These are phyloP conservation scores for Geotria australis DNA, from an alignment of 2,797 vertebrate genomes.

Conservation along the genomic window DNA sequence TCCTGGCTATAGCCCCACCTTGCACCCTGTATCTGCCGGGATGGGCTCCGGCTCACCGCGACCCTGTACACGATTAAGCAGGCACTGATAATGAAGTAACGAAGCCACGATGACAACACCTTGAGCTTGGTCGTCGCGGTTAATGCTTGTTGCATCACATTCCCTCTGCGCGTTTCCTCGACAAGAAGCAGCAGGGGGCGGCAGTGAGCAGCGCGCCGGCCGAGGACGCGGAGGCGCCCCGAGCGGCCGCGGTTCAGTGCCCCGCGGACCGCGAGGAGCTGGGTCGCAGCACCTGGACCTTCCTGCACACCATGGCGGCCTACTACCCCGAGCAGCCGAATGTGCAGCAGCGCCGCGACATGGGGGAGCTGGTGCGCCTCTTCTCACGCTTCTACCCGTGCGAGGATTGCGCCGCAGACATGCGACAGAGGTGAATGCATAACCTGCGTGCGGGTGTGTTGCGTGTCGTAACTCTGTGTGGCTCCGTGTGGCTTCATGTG, in stretches of 20 bases:
- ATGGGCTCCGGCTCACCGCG: no score
- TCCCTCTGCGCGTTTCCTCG: no score
- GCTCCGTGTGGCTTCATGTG: no score
- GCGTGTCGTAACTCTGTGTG: not conserved
- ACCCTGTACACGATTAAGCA: no score
- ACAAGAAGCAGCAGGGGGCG: not conserved
- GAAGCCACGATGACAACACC: no score
- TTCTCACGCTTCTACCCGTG: slow-evolving; percentile 90
- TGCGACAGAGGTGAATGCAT: slow-evolving; percentile 33
- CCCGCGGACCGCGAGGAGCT: slow-evolving; percentile 58
- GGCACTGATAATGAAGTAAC: no score
- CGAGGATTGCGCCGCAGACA: slow-evolving; percentile 58
- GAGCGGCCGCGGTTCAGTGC: slow-evolving; percentile 14
- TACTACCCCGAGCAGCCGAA: slow-evolving; percentile 58
- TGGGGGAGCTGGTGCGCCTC: slow-evolving; percentile 57
- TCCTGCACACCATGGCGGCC: slow-evolving; percentile 75
- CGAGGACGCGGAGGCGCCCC: not conserved
- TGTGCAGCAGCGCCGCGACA: slow-evolving; percentile 37
- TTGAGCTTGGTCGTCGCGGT: no score
- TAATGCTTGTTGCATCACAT: no score
- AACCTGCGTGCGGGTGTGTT: not conserved
- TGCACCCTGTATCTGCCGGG: no score
- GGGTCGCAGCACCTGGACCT: slow-evolving; percentile 59
- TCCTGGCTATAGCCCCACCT: no score
- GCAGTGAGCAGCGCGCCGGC: not conserved